Evolutionary conservation across 2,888 invertebrate species (phyloP), one percentile per base, ranked within the genome.

Genomic region (Colletes collaris): DNA sequence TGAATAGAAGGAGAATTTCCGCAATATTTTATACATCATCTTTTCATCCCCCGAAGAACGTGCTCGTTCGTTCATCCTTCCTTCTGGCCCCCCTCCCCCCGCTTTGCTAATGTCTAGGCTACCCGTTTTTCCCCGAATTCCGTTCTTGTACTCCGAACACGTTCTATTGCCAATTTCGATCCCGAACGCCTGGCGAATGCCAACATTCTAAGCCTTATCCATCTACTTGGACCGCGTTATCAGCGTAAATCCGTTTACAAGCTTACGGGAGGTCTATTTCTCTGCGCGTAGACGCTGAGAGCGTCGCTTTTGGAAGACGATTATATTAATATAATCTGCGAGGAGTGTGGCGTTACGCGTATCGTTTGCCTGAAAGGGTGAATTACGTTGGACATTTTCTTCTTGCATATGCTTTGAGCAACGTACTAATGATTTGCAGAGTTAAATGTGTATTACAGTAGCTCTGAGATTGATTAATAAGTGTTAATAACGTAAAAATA

Each of bases 131-230:
- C 77, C 27, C 63, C 63, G 62, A 78, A 86, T 82, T 85, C 79
- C 64, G 58, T 63, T 81, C 71, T 63, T 66, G 89, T 74, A 89
- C 78, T 75, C 89, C 50, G 80, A 55, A 83, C 89, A 89, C 89
- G 89, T 89, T 81, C 86, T 83, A 85, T 87, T 87, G 89, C 79
- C 89, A 89, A 89, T 89, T 89, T 89, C 86, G 87, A 79, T 80
- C 71, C 79, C 69, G 76, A 73, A 86, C 86, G 87, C 79, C 35
- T 50, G 78, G 50, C 84, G 87, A 86, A 85, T 86, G 79, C 80
- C 82, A 86, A 87, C 86, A 27, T 44, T 4, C 65, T 70, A 65
- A 70, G 76, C 77, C 85, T 83, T 82, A 85, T 85, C 81, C 85
- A 59, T 83, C 69, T 62, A 62, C 74, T 74, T 65, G 76, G 68